Evolutionary conservation across 2,113 vertebrate species (phyloP).

Genomic region (Sylvia atricapilla): DNA sequence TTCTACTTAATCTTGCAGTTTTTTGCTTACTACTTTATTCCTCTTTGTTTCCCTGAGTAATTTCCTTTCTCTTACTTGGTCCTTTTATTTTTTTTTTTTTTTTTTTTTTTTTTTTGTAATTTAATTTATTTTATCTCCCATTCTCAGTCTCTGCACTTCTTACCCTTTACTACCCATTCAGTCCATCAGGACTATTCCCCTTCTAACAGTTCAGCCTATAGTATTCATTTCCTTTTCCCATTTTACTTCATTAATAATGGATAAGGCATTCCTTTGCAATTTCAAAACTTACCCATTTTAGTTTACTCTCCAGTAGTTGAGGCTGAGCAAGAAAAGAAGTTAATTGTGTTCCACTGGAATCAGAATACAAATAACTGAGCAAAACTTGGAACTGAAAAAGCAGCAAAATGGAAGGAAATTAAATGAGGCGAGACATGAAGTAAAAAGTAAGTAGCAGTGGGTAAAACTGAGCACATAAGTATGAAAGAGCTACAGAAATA

Average conservation of each 20-base stretch:
- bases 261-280: conserved; percentile 32
- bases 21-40: neutral
- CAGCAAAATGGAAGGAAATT: conserved; percentile 8
- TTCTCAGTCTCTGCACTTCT: neutral
- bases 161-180: neutral
- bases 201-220: conserved; percentile 5
- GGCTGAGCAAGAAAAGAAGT: conserved; percentile 2
- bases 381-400: conserved; percentile 5
- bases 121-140: neutral
- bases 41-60: neutral
- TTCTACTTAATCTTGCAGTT: neutral
- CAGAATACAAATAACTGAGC: neutral
- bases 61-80: neutral
- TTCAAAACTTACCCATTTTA: neutral
- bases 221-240: conserved; percentile 11
- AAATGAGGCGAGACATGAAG: neutral
- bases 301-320: conserved; percentile 17
- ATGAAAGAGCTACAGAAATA: neutral
- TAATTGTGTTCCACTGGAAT: conserved; percentile 10
- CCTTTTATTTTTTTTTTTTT: conserved; percentile 1
- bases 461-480: neutral
- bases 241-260: conserved; percentile 17
- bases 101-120: neutral
- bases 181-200: neutral
- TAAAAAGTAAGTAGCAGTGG: neutral